These are phyloP conservation scores for Coranthus polyacanthus DNA, from an alignment of 2,797 vertebrate species.

Conservation along the genomic window DNA sequence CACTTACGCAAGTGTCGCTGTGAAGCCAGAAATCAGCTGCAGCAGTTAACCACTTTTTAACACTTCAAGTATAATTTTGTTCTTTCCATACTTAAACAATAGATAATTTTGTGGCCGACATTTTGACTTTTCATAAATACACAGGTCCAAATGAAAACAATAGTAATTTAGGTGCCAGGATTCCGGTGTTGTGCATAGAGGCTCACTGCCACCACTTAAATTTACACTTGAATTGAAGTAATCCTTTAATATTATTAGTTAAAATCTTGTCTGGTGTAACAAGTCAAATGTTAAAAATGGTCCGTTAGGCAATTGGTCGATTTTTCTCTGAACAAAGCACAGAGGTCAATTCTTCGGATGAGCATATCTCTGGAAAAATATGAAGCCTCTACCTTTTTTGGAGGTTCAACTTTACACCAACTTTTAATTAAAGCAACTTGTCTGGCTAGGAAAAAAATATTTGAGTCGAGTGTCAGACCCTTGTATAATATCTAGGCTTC, in stretches of 20 bases:
- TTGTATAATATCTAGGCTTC: neutral
- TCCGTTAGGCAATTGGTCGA: neutral
- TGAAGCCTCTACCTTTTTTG: constrained; percentile 6
- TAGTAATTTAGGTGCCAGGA: constrained; percentile 10
- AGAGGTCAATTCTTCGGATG: constrained; percentile 4
- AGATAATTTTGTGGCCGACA: constrained; percentile 1
- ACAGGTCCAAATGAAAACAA: constrained; percentile 29
- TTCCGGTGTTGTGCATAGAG: neutral
- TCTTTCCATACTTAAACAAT: constrained; percentile 4
- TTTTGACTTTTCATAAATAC: neutral
- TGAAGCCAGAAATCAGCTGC: constrained; percentile 57
- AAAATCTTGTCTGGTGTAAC: neutral
- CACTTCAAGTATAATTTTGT: neutral
- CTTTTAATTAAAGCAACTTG: neutral
- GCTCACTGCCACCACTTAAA: neutral
- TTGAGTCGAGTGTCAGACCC: neutral
- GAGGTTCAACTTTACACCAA: neutral
- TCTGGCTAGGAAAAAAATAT: neutral
- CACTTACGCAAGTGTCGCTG: constrained; percentile 65
- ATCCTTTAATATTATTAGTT: neutral
- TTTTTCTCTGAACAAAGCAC: neutral
- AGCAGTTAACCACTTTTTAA: constrained; percentile 31
- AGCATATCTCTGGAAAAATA: constrained; percentile 12
- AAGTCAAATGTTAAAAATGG: neutral
- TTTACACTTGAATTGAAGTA: neutral